Evolutionary conservation across 2,888 invertebrate species (phyloP), one percentile per base, ranked within the genome.

Genomic region (Nipponacmea schrenckii): DNA sequence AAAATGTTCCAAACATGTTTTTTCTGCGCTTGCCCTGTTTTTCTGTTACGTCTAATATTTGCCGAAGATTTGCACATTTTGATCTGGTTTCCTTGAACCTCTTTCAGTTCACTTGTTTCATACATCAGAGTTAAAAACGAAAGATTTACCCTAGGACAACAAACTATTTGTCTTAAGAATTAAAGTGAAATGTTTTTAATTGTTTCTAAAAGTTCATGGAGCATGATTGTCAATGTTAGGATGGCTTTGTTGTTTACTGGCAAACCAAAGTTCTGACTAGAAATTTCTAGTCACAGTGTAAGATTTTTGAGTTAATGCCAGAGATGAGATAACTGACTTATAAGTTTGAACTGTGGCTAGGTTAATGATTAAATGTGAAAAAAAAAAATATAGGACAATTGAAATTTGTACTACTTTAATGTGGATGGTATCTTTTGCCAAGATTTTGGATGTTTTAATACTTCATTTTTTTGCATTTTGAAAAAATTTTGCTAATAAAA

Each of bases 1-100:
- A 56, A 56, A 56, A 20, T 56, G 56, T 56, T 56, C 56, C 56
- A 56, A 24, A 56, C 56, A 56, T 56, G 56, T 56, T 56, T 56
- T 56, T 56, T 20, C 14, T 10, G 2, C 2, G 56, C 56, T 56
- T 56, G 56, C 20, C 10, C 3, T 24, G 24, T 56, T 56, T 56
- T 24, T 24, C 24, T 14, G 20, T 24, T 24, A 20, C 56, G 20
- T 12, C 20, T 24, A 24, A 24, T 56, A 24, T 56, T 56, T 56
- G 56, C 20, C 8, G 56, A 56, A 24, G 20, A 24, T 20, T 24
- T 24, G 20, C 56, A 20, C 24, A 20, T 56, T 56, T 24, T 24
- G 24, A 56, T 56, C 56, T 56, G 56, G 56, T 20, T 56, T 56
- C 56, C 20, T 56, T 56, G 20, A 56, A 56, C 56, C 24, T 24